A percentile compares a stretch with the other conserved stretches of the same genome.
Conservation (phyloP, 2,797 vertebrate genomes). For the Artibeus jamaicensis region DNA sequence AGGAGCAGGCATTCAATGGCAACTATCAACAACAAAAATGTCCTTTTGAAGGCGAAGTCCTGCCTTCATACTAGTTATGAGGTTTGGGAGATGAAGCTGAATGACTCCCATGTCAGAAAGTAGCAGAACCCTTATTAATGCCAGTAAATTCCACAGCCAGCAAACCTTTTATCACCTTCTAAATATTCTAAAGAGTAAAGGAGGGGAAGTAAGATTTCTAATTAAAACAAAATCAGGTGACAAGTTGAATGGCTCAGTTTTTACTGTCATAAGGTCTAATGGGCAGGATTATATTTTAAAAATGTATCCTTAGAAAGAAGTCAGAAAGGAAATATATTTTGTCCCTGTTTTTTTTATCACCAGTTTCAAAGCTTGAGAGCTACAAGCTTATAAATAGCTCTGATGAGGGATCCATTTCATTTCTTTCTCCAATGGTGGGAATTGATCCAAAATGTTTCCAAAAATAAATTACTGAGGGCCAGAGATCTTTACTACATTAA, state of each 20-base stretch:
- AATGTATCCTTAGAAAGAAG: conserved; percentile 3
- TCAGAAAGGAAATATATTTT: background rate
- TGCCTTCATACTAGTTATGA: background rate
- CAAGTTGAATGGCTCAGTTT: background rate
- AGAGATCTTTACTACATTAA: conserved; percentile 2
- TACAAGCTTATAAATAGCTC: conserved; percentile 11
- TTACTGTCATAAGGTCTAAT: background rate
- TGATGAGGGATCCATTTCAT: background rate
- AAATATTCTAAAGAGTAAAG: background rate
- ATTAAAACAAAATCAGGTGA: background rate
- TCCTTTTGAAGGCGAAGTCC: background rate
- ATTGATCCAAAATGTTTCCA: conserved; percentile 30
- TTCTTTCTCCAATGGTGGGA: background rate
- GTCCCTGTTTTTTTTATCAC: background rate
- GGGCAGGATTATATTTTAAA: background rate
- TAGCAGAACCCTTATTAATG: background rate
- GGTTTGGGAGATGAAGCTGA: background rate
- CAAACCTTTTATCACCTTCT: background rate
- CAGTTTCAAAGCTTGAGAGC: conserved; percentile 29
- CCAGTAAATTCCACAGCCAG: background rate
- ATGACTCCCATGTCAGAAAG: background rate
- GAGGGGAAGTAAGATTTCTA: background rate
- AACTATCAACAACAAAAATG: background rate
- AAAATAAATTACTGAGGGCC: conserved; percentile 27
- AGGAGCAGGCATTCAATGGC: background rate